These are phyloP conservation scores for Pterostichus madidus DNA, from an alignment of 2,888 invertebrate genomes.

Conservation along the genomic window DNA sequence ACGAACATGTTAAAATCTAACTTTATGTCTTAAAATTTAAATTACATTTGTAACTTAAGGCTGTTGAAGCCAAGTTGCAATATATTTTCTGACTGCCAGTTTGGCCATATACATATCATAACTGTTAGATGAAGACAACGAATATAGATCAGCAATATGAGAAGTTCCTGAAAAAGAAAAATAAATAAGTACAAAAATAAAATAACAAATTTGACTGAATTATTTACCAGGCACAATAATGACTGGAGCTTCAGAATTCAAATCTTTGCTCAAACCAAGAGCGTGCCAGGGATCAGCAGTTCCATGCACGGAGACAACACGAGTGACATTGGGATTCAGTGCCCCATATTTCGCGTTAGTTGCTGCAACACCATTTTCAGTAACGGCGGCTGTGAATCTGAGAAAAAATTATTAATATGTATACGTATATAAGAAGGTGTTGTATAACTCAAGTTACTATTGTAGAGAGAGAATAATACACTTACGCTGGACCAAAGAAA, in stretches of 20 bases:
- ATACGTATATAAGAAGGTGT: neutral
- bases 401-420: neutral
- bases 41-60: neutral
- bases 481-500: slow-evolving; percentile 65
- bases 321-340: no score
- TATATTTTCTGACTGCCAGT: slow-evolving; percentile 67
- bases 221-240: slow-evolving; percentile 70
- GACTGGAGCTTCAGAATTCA: slow-evolving; percentile 69
- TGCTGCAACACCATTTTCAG: slow-evolving; percentile 39
- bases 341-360: slow-evolving; percentile 79
- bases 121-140: slow-evolving; percentile 66
- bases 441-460: neutral
- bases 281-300: slow-evolving; percentile 82
- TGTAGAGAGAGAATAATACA: slow-evolving; percentile 27
- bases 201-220: neutral
- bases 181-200: neutral
- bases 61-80: slow-evolving; percentile 69
- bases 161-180: slow-evolving; percentile 69
- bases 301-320: no score
- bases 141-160: slow-evolving; percentile 71
- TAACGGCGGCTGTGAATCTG: slow-evolving; percentile 40
- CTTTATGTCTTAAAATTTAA: no score
- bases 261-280: slow-evolving; percentile 78
- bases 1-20: no score
- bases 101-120: slow-evolving; percentile 69